Base-by-base conservation (phyloP, 2,113 vertebrate genomes). In the Phrynosoma platyrhinos region DNA sequence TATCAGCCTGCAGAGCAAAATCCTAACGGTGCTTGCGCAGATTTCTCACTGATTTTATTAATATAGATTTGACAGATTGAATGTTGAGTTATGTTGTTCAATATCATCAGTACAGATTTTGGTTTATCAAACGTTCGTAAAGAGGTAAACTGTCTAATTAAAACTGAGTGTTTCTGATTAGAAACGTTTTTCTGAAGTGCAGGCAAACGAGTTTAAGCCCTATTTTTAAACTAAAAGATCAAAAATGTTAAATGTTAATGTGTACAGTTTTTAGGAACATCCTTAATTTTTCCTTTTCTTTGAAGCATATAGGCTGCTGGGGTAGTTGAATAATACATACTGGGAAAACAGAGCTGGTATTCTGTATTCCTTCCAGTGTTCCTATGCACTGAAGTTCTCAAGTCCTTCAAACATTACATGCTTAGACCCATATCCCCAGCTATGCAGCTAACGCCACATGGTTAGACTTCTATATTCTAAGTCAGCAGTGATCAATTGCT, bases 381-480 rank as follows among this genome's bases (percentile, higher is more conserved):
- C 72, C 5, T 84, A 10, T 71, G n/a, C 10, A 90, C 81, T 86
- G 9, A 86, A 89, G 90, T 90, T 69, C 55, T 86, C 90, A 87
- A 74, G 20, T 89, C 9, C 66, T 92, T 84, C 89, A 74, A 94
- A 83, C 88, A 83, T 86, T 91, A 52, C 6, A 69, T 69, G 4
- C 66, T 52, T 83, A 30, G 14, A 40, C 13, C 30, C 10, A 32
- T 27, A 52, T 42, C 47, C 40, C 42, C 71, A 53, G n/a, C n/a
- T 32, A 27, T 30, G 30, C 42, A 83, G 16, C 9, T 20, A 69
- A 71, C 23, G 20, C 30, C 47, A 30, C 27, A 12, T 83, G 71
- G 66, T 71, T 53, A 30, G 47, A 18, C 36, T 68, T 42, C 13
- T 14, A 83, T 53, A 53, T 53, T 10, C 20, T 6, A 4, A 21